These are phyloP conservation scores for Patella caerulea DNA, from an alignment of 2,888 invertebrate species.

Conservation along the genomic window DNA sequence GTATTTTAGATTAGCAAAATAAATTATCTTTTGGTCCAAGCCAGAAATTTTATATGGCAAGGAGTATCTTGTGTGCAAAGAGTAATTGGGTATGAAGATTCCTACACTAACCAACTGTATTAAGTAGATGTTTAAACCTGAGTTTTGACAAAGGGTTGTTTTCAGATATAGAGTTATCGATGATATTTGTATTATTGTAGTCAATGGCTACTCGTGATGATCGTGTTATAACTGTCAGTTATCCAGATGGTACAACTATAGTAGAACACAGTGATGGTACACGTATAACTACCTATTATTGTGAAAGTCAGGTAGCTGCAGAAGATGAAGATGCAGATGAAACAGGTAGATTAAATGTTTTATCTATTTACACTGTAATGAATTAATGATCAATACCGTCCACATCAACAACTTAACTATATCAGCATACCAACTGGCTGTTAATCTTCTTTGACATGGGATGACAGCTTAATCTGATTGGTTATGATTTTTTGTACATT, in stretches of 20 bases:
- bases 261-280: constrained; percentile 72
- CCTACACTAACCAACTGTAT: neutral
- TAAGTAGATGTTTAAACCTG: neutral
- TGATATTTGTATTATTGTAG: constrained; percentile 44
- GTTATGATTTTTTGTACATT: no score
- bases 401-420: no score
- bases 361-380: no score
- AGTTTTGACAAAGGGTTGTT: neutral
- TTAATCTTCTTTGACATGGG: no score
- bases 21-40: no score
- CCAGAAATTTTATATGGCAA: no score
- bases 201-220: constrained; percentile 70
- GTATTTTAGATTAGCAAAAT: no score
- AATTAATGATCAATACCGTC: no score
- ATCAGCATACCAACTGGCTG: no score
- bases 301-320: constrained; percentile 51
- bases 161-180: neutral
- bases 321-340: constrained; percentile 34
- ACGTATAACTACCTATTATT: constrained; percentile 67
- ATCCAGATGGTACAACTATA: constrained; percentile 68
- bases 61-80: no score
- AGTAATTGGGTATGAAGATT: neutral
- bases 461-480: no score
- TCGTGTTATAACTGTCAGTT: constrained; percentile 66
- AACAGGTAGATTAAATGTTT: no score